phyloP scores from a whole-genome alignment of 2,797 vertebrate species.

The Galago senegalensis region DNA sequence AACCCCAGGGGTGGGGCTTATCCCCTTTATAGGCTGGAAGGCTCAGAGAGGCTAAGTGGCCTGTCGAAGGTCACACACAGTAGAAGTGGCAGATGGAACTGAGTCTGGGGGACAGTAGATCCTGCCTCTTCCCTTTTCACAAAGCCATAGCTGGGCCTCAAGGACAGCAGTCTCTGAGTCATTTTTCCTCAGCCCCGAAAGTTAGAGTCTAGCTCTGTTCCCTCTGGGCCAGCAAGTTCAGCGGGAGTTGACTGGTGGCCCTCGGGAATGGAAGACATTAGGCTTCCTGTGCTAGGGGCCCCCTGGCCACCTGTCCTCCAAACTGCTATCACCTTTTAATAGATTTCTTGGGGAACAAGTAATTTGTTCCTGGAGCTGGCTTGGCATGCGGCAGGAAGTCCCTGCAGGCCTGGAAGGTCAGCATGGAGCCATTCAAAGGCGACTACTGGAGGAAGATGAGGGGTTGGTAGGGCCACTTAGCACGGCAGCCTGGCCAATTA shows the following conservation, averaged over 20 bases:
- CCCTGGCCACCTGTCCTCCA: slow-evolving; percentile 50
- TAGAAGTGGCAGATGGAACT: neutral
- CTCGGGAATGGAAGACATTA: slow-evolving; percentile 57
- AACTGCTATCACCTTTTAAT: slow-evolving; percentile 87
- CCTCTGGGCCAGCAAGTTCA: neutral
- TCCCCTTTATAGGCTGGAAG: neutral
- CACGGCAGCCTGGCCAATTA: slow-evolving; percentile 85
- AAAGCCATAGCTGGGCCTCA: neutral
- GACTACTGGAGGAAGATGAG: slow-evolving; percentile 66
- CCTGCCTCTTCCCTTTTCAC: neutral
- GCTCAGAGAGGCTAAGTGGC: neutral
- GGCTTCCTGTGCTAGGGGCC: slow-evolving; percentile 13
- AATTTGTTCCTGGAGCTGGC: slow-evolving; percentile 81
- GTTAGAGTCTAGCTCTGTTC: slow-evolving; percentile 29
- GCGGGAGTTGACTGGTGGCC: slow-evolving; percentile 16
- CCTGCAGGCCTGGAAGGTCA: slow-evolving; percentile 83
- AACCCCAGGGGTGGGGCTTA: neutral
- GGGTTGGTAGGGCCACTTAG: slow-evolving; percentile 78
- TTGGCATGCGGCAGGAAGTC: slow-evolving; percentile 74
- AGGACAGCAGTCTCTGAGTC: neutral
- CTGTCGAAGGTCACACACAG: neutral
- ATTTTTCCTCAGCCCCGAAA: neutral
- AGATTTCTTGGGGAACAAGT: slow-evolving; percentile 88
- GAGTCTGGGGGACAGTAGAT: neutral
- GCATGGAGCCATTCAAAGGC: slow-evolving; percentile 79